Conservation (phyloP, 2,888 invertebrate species). For the Timema podura region DNA sequence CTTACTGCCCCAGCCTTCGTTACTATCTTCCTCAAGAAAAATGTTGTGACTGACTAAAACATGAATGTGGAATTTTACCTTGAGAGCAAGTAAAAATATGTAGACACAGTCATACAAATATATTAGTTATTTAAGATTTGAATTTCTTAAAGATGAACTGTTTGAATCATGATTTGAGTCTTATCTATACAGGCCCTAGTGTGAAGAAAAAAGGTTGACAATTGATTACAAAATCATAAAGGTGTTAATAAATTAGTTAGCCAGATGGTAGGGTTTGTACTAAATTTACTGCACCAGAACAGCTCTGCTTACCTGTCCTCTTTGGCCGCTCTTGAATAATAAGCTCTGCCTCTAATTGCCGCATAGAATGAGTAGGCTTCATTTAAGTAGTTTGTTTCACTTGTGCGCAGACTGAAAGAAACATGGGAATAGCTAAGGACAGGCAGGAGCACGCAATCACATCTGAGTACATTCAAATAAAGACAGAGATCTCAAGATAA, state of each 20-base stretch:
- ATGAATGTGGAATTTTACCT: no score
- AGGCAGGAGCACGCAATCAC: background rate
- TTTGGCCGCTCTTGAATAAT: slow-evolving; percentile 89
- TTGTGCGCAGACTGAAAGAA: slow-evolving; percentile 78
- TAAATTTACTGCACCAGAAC: no score
- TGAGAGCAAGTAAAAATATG: no score
- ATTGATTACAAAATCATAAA: background rate
- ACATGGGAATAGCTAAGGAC: slow-evolving; percentile 9
- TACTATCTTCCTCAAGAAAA: no score
- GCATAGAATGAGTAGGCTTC: slow-evolving; percentile 97
- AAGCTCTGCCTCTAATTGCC: slow-evolving; percentile 88
- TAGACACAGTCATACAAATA: no score
- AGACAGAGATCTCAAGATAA: background rate
- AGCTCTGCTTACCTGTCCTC: slow-evolving; percentile 67
- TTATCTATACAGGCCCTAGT: background rate
- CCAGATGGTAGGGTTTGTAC: no score
- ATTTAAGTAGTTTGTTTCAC: slow-evolving; percentile 92
- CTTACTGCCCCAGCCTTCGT: no score
- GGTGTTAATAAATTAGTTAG: no score
- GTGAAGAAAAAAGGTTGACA: background rate
- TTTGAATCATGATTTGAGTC: background rate
- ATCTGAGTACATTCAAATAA: background rate
- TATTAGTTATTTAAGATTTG: no score
- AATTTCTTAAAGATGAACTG: background rate
- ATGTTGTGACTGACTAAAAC: no score